Conservation (phyloP, 2,888 invertebrate genomes). For the Thecophora atra region DNA sequence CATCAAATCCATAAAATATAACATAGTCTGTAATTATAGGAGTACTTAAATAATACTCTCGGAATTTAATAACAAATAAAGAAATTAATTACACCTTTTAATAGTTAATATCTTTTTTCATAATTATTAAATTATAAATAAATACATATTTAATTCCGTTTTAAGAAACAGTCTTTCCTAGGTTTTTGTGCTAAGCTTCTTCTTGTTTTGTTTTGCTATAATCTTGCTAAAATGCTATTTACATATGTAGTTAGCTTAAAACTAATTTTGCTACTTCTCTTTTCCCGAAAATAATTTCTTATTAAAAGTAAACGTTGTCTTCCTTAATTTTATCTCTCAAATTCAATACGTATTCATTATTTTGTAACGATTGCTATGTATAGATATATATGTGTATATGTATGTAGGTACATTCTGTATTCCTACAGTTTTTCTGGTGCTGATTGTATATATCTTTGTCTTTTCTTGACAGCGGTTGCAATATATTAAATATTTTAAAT, state of each 20-base stretch:
- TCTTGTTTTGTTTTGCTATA: neutral
- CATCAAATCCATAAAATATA: too few species aligned
- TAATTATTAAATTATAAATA: neutral
- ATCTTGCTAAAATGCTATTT: constrained; percentile 12
- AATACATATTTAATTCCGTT: constrained; percentile 14
- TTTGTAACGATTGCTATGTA: neutral
- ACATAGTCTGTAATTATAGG: too few species aligned
- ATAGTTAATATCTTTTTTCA: constrained; percentile 13
- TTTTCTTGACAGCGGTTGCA: constrained; percentile 27
- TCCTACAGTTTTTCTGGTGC: constrained; percentile 15
- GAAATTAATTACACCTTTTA: too few species aligned
- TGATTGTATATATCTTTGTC: constrained; percentile 30
- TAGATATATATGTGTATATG: neutral
- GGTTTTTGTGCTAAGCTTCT: constrained; percentile 19
- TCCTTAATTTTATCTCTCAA: too few species aligned
- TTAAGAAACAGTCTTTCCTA: constrained; percentile 54
- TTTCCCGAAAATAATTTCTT: neutral
- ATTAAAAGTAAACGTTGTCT: too few species aligned
- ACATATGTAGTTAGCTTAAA: constrained; percentile 1
- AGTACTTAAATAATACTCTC: too few species aligned
- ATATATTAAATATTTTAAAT: neutral
- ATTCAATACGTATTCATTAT: too few species aligned
- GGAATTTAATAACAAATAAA: too few species aligned
- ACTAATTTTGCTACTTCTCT: neutral
- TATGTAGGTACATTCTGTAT: neutral